Base-by-base conservation (phyloP, 2,113 vertebrate species). In the Oplegnathus fasciatus region DNA sequence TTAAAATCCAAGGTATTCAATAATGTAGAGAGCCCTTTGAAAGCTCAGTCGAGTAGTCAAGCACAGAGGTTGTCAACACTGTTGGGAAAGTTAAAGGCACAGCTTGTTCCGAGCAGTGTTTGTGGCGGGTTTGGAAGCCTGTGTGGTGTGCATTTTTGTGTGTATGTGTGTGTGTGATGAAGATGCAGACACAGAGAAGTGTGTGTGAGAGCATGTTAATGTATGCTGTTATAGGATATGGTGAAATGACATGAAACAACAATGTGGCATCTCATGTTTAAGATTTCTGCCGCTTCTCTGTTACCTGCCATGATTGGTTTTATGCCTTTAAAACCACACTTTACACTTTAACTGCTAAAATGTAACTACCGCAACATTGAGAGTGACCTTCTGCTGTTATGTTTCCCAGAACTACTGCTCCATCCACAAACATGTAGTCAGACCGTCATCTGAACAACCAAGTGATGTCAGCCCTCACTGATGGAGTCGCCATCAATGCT, bases 1-100 rank as follows among this genome's bases (percentile, higher is more conserved):
- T 94, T 93, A 74, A 93, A 91, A 91, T 73, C 87, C 80, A 74
- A 88, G 84, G 75, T 89, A 65, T 90, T 94, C 82, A 94, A 94
- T 95, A 94, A 94, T 94, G 93, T 78, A 94, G 88, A 72, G 75
- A 75, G 81, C 46, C 60, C 81, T 90, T 85, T 92, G 87, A 93
- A 93, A 89, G 90, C 91, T 89, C 89, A 89, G 92, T 62, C 42
- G 46, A 82, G 84, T 83, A 78, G 89, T 89, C 78, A 84, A 75
- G 86, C 80, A 34, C 84, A 84, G 44, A 85, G 76, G 69, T 79
- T 88, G 85, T 87, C 91, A 89, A 88, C 88, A 83, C 37, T 77
- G 80, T 67, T 66, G 86, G 81, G 50, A 66, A 83, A 80, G 68
- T 78, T 75, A 75, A 90, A 88, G 88, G 74, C 64, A 84, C 79